Evolutionary conservation across 1,140 invertebrate genomes (phyloP).

Genomic region (Metopolophium dirhodum): DNA sequence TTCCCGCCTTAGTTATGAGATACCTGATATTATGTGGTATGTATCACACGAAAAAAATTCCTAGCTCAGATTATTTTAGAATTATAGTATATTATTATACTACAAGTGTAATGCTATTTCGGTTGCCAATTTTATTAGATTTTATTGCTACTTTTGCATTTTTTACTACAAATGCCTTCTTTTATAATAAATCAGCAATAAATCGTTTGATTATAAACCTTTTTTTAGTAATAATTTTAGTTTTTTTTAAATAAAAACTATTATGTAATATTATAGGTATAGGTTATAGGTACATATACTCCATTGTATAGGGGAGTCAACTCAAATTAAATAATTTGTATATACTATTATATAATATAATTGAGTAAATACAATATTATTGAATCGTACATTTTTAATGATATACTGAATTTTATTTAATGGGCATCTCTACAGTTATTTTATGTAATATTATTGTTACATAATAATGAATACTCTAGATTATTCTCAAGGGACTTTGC

Average conservation of each 20-base stretch:
- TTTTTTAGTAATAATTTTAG: background rate
- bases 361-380: background rate
- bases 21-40: no score
- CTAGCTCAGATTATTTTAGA: background rate
- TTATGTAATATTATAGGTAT: no score
- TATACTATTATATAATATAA: no score
- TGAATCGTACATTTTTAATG: background rate
- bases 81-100: background rate
- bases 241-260: no score
- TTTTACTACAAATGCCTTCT: background rate
- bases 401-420: background rate
- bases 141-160: background rate
- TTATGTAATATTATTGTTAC: background rate
- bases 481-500: background rate
- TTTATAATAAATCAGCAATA: background rate
- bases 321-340: no score
- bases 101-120: background rate
- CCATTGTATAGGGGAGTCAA: no score
- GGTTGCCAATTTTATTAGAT: background rate
- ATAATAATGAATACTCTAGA: slow-evolving; percentile 6
- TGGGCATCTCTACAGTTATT: background rate
- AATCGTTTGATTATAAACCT: background rate
- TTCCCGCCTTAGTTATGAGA: no score
- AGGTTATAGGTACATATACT: no score
- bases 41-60: no score